Base-by-base conservation (phyloP, 2,113 vertebrate genomes). In the Saguinus imperator region DNA sequence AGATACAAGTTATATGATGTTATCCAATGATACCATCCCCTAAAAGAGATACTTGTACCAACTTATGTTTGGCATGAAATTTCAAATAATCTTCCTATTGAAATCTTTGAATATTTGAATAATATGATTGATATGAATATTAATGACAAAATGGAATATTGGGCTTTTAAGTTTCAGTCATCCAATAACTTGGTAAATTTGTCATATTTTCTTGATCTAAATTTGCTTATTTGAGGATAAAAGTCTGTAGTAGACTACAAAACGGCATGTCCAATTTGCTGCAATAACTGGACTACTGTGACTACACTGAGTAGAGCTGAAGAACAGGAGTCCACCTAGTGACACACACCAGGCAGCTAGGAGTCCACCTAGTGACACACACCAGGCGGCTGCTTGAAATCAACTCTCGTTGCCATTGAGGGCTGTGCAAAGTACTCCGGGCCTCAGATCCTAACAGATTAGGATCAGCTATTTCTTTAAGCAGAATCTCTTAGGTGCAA, bases 81-180 rank as follows among this genome's bases (percentile, higher is more conserved):
- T 40, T 8, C 52, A 87, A 87, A 77, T 68, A 32, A 48, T n/a
- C 6, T 61, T 68, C 14, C 17, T 68, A 11, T 2, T 55, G 20
- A 92, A 92, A 75, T 25, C 18, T 81, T 64, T 48, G 14, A 79
- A 17, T 84, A 32, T 52, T 61, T 86, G 40, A 48, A 77, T 87
- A 82, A 52, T 3, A 76, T 48, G 32, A 66, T 89, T 66, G 72
- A 92, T 35, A 89, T 23, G 43, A 85, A 70, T 23, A 76, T 88
- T 58, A 55, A 61, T 40, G 32, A 75, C 27, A 21, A 45, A 80
- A 40, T 9, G 85, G 18, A 91, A 80, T 81, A 40, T 48, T 23
- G 10, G 16, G 9, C 21, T 92, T 79, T 7, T n/a, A 37, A 48
- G 11, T 32, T 45, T 61, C 3, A 86, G 72, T 86, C 32, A 37